Evolutionary conservation across 2,888 invertebrate genomes (phyloP).

Genomic region (Drosophila niveifrons): DNA sequence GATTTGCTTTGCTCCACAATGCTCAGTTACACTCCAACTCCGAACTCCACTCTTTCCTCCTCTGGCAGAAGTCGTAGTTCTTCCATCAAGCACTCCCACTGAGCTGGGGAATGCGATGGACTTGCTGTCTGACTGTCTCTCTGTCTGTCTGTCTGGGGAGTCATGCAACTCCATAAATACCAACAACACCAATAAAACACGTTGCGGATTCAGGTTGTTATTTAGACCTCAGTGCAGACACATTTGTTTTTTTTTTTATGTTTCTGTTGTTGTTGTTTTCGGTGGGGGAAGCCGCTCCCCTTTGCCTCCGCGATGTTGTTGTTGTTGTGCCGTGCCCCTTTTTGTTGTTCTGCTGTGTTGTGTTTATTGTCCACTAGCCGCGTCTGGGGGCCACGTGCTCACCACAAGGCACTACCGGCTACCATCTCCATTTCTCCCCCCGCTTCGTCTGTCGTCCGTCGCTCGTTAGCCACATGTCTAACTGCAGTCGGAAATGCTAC

Average conservation of each 20-base stretch:
- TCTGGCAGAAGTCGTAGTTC: conserved; percentile 15
- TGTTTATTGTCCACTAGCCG: conserved; percentile 52
- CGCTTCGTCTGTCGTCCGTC: not conserved
- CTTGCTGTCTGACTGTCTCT: not conserved
- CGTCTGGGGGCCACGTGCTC: conserved; percentile 63
- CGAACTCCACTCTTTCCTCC: conserved; percentile 2
- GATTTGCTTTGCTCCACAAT: conserved; percentile 1
- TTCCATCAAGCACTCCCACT: conserved; percentile 27
- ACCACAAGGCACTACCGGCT: conserved; percentile 24
- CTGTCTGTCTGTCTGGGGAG: conserved; percentile 17
- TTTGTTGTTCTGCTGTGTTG: conserved; percentile 8
- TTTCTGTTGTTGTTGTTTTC: no score
- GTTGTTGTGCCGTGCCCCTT: conserved; percentile 25
- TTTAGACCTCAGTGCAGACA: conserved; percentile 35
- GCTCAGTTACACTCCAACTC: not conserved
- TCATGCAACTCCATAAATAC: conserved; percentile 73
- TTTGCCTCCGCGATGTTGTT: conserved; percentile 41
- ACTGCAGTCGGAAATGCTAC: conserved; percentile 72
- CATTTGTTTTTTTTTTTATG: no score
- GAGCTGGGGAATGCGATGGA: conserved; percentile 17
- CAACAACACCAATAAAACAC: conserved; percentile 55
- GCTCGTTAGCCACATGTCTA: conserved; percentile 54
- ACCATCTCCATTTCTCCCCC: not conserved
- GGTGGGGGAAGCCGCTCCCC: conserved; percentile 43
- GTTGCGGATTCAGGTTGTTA: conserved; percentile 46